Base-by-base conservation (phyloP, 2,797 vertebrate genomes). In the Poecilia gillii region DNA sequence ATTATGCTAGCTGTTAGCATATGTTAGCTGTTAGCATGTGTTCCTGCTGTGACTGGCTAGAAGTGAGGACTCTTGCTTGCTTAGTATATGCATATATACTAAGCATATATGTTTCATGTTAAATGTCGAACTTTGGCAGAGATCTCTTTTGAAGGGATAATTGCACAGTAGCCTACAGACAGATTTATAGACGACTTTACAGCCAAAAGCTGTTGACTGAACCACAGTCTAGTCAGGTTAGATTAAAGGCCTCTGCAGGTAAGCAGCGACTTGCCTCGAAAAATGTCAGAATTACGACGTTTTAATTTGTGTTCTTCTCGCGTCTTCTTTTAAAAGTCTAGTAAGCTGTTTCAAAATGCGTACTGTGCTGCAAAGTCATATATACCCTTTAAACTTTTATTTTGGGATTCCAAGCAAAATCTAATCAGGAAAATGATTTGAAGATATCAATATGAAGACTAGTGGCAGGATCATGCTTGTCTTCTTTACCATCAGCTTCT, bases 201-300 rank as follows among this genome's bases (percentile, higher is more conserved):
- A 84, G 77, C 73, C 84, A 68, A 64, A 49, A 87, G 81, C 85
- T 81, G 77, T 79, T 8, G n/a, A 2, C 36, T 72, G 76, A 70
- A 88, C 90, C 92, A 6, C 88, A 88, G 91, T 90, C 91, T 93
- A 77, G 89, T 88, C 87, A 9, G 13, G 33, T 46, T 3, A 46
- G 49, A 31, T 80, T 46, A 49, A 70, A 68, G n/a, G 25, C n/a
- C n/a, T 62, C 78, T 45, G 47, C 74, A 77, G 62, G 70, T 81
- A 31, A 33, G 47, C 33, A 64, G 76, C 77, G 81, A 75, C 83
- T 84, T 88, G 33, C 73, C 59, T 49, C 1, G 57, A 73, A 78
- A 53, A 66, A 55, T 74, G 70, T 14, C 73, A 0, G n/a, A 8
- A 77, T 13, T 1, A 33, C 3, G 39, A 43, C 41, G 36, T 20